Conservation (phyloP, 2,888 invertebrate genomes). For the Sylvicola fuscatus region DNA sequence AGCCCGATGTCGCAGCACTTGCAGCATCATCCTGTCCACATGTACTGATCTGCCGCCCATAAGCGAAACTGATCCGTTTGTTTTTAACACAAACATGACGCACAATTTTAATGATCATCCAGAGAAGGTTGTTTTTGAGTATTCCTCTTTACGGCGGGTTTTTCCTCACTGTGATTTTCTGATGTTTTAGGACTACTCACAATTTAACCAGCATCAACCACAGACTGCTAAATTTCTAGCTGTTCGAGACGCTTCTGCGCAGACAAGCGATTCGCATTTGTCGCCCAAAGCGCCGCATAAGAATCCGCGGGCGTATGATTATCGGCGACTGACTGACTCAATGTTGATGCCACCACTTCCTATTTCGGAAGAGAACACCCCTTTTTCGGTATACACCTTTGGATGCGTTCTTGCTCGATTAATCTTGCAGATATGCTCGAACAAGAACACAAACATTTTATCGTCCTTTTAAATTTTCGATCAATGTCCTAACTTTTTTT, state of each 20-base stretch:
- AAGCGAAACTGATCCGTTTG: conserved; percentile 15
- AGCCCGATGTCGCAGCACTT: conserved; percentile 39
- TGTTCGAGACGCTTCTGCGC: conserved; percentile 22
- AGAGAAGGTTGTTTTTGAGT: too few species aligned
- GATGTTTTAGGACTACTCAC: too few species aligned
- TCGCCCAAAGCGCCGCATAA: conserved; percentile 8
- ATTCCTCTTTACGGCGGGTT: too few species aligned
- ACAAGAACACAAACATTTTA: too few species aligned
- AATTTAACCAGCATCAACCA: background rate
- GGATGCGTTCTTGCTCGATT: background rate
- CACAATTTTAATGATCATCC: too few species aligned
- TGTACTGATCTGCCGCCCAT: conserved; percentile 20
- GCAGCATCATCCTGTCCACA: conserved; percentile 40
- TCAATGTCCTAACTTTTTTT: too few species aligned
- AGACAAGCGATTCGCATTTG: conserved; percentile 22
- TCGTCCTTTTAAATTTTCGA: too few species aligned
- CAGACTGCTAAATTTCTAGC: conserved; percentile 10
- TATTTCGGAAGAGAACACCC: conserved; percentile 4
- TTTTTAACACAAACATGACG: conserved; percentile 14
- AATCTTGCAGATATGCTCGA: too few species aligned
- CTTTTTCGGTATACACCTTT: background rate
- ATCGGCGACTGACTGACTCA: conserved; percentile 17
- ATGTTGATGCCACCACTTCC: conserved; percentile 7
- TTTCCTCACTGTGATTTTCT: too few species aligned
- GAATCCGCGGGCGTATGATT: conserved; percentile 14